phyloP scores from a whole-genome alignment of 2,888 invertebrate species.

The Ophion ventricosus region DNA sequence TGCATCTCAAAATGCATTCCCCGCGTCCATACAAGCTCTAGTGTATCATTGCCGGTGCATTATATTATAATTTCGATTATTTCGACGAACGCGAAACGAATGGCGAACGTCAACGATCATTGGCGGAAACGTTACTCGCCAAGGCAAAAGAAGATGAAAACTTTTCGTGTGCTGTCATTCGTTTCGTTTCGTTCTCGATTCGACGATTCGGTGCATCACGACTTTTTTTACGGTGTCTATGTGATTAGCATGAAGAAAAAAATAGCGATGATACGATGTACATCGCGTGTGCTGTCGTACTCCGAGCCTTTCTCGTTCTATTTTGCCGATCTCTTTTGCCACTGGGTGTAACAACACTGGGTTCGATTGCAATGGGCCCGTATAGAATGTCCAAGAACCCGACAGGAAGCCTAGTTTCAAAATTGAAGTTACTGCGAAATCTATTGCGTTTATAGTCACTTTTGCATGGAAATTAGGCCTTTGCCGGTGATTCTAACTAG shows the following conservation, averaged over 20 bases:
- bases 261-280: slow-evolving; percentile 55
- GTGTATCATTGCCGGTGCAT: not conserved
- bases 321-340: not conserved
- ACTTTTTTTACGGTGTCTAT: slow-evolving; percentile 38
- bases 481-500: too few relatives aligned
- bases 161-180: not conserved
- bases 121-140: not conserved
- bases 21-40: not conserved
- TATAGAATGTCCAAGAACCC: not conserved
- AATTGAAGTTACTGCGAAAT: not conserved
- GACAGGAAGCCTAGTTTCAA: not conserved
- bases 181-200: slow-evolving; percentile 21
- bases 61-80: not conserved
- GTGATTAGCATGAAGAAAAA: slow-evolving; percentile 60
- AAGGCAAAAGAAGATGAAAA: not conserved
- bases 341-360: not conserved
- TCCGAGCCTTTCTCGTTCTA: slow-evolving; percentile 5
- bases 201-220: slow-evolving; percentile 45
- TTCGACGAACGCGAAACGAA: not conserved
- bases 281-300: slow-evolving; percentile 6
- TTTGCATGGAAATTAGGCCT: too few relatives aligned
- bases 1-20: slow-evolving; percentile 42
- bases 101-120: not conserved
- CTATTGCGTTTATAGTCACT: too few relatives aligned
- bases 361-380: not conserved